Conservation (phyloP, 2,888 invertebrate species). For the Nemotelus nigrinus region DNA sequence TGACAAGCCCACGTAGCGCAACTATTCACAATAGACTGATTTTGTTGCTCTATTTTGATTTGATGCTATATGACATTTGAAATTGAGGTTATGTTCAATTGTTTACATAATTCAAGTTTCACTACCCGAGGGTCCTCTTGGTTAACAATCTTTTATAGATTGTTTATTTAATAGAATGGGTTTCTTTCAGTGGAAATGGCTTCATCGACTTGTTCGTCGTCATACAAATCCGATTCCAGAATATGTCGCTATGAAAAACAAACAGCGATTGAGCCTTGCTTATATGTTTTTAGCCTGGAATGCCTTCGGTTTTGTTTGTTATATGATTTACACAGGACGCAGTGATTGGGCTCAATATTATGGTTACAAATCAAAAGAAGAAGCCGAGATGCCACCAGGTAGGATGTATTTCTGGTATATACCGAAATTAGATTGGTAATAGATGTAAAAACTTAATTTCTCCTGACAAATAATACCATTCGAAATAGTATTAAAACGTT, state of each 20-base stretch:
- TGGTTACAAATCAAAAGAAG: slow-evolving; percentile 72
- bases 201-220: slow-evolving; percentile 66
- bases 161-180: slow-evolving; percentile 56
- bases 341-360: slow-evolving; percentile 75
- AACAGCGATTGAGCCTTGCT: slow-evolving; percentile 70
- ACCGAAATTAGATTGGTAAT: too few relatives aligned
- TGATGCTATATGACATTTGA: neutral
- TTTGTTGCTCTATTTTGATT: neutral
- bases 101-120: slow-evolving; percentile 16
- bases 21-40: neutral
- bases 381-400: slow-evolving; percentile 70
- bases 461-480: neutral
- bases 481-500: neutral
- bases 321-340: slow-evolving; percentile 70
- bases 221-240: slow-evolving; percentile 67
- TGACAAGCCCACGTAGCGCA: too few relatives aligned
- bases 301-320: slow-evolving; percentile 73
- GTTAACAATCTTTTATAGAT: neutral
- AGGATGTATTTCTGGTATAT: slow-evolving; percentile 45
- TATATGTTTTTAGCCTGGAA: slow-evolving; percentile 79
- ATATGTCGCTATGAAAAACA: slow-evolving; percentile 70
- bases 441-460: too few relatives aligned
- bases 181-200: slow-evolving; percentile 66
- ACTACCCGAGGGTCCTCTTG: too few relatives aligned
- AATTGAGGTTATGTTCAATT: slow-evolving; percentile 1